These are phyloP conservation scores for Streptopelia turtur DNA, from an alignment of 2,797 vertebrate genomes.

Conservation along the genomic window DNA sequence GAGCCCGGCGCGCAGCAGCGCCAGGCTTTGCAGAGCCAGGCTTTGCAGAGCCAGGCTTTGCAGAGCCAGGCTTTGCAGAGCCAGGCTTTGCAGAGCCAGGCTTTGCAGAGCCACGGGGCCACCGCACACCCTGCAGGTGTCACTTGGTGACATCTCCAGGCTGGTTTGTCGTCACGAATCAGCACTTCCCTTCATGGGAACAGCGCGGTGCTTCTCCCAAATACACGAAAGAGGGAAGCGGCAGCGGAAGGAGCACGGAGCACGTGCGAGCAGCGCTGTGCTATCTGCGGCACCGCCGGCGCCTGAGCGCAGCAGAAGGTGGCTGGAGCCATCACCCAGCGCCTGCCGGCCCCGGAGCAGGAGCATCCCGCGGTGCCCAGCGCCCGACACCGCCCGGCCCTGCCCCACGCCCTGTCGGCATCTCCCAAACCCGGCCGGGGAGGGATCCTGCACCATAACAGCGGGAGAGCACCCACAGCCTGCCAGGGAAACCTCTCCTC, in stretches of 20 bases:
- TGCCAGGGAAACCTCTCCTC: neutral
- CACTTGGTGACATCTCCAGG: constrained; percentile 20
- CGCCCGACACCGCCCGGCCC: accelerated
- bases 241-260: constrained; percentile 31
- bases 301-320: neutral
- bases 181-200: constrained; percentile 23
- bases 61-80: neutral
- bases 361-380: neutral
- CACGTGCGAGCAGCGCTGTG: neutral
- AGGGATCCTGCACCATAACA: neutral
- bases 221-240: neutral
- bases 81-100: neutral
- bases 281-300: neutral
- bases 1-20: neutral
- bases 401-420: neutral
- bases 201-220: neutral
- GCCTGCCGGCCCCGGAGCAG: neutral
- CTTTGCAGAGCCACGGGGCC: neutral
- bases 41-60: neutral
- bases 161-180: constrained; percentile 40
- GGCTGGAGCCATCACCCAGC: neutral
- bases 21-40: neutral
- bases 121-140: neutral
- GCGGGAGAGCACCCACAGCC: neutral
- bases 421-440: accelerated